These are phyloP conservation scores for Mormoops blainvillei DNA, from an alignment of 2,113 vertebrate species.

Conservation along the genomic window DNA sequence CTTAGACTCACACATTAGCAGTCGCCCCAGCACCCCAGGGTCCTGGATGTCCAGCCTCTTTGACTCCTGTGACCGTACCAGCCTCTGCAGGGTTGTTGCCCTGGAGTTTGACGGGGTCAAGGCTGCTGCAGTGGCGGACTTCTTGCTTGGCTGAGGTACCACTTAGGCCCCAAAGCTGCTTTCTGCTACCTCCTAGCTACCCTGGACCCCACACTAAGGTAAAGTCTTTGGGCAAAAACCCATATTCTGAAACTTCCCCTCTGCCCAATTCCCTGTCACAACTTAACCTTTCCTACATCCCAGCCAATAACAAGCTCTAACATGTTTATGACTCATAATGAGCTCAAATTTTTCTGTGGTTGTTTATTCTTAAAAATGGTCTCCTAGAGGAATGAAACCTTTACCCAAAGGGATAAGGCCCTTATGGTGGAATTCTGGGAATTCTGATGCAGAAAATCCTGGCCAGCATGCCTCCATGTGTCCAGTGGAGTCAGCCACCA, in stretches of 20 bases:
- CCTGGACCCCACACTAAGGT: not conserved
- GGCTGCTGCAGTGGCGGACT: not conserved
- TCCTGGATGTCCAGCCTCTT: not conserved
- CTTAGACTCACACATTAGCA: not conserved
- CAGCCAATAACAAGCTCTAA: not conserved
- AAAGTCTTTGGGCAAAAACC: not conserved
- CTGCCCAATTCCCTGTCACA: not conserved
- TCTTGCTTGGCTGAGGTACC: not conserved
- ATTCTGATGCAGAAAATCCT: not conserved
- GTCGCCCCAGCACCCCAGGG: not conserved
- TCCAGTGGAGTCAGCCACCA: not conserved
- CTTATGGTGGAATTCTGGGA: not conserved
- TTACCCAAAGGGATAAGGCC: not conserved
- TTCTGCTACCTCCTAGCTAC: not conserved
- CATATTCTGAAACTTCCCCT: not conserved
- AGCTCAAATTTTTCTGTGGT: not conserved
- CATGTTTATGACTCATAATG: not conserved
- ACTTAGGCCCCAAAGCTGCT: not conserved
- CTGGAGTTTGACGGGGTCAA: not conserved
- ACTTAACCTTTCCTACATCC: not conserved
- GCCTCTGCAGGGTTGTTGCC: not conserved
- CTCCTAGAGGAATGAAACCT: not conserved
- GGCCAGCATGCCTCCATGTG: not conserved
- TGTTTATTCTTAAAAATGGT: slow-evolving; percentile 13
- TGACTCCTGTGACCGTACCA: not conserved